These are phyloP conservation scores for Leptothorax acervorum DNA, from an alignment of 2,888 invertebrate genomes.

Conservation along the genomic window DNA sequence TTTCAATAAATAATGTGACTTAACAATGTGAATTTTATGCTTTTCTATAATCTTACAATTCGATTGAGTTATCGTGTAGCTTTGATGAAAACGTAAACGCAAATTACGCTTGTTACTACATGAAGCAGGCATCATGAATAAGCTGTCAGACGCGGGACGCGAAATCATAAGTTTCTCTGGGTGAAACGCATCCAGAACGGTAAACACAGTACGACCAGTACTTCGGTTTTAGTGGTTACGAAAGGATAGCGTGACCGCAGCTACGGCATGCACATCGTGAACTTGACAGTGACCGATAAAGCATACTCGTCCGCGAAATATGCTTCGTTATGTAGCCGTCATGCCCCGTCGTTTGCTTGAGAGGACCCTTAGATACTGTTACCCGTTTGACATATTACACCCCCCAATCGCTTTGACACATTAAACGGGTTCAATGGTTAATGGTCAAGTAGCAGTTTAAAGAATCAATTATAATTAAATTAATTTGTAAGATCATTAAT, in stretches of 20 bases:
- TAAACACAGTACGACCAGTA: conserved; percentile 27
- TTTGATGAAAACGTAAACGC: not conserved
- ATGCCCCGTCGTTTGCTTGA: conserved; percentile 37
- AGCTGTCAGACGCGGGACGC: conserved; percentile 28
- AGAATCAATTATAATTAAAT: conserved; percentile 41
- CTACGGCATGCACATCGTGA: conserved; percentile 52
- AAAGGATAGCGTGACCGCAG: conserved; percentile 61
- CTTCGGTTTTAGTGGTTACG: conserved; percentile 50
- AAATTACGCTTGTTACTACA: conserved; percentile 28
- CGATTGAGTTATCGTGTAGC: not conserved
- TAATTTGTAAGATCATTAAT: conserved; percentile 45
- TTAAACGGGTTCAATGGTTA: conserved; percentile 17
- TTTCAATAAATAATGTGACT: not conserved
- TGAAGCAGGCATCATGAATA: conserved; percentile 34
- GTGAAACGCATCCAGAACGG: conserved; percentile 23
- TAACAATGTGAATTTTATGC: not conserved
- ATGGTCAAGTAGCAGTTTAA: not conserved
- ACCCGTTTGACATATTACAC: conserved; percentile 31
- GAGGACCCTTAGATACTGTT: conserved; percentile 18
- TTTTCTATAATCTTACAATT: not conserved
- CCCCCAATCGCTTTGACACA: conserved; percentile 7
- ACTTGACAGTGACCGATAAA: conserved; percentile 67
- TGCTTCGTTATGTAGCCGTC: conserved; percentile 40
- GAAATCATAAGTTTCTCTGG: conserved; percentile 45
- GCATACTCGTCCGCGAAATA: conserved; percentile 44